A percentile compares a stretch with the other conserved stretches of the same genome.
These are phyloP conservation scores for Atherinomorus stipes DNA, from an alignment of 2,113 vertebrate genomes.

Conservation along the genomic window DNA sequence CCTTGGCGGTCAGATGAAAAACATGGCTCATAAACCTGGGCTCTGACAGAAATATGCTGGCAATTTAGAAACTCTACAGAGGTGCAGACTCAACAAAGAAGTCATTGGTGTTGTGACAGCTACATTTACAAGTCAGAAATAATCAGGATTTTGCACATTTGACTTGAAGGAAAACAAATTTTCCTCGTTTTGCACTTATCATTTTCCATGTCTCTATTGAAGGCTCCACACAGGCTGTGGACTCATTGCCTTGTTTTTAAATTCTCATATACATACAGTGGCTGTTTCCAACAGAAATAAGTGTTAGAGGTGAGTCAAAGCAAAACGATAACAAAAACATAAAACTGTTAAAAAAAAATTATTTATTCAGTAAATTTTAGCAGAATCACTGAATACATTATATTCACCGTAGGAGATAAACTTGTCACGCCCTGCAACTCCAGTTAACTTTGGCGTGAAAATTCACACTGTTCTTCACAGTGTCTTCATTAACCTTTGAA, in stretches of 20 bases:
- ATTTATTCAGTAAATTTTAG: background rate
- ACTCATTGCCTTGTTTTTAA: slow-evolving; percentile 7
- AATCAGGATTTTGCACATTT: slow-evolving; percentile 41
- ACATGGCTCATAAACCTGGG: slow-evolving; percentile 45
- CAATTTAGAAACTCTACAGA: slow-evolving; percentile 42
- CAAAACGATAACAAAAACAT: slow-evolving; percentile 1
- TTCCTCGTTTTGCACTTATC: slow-evolving; percentile 24
- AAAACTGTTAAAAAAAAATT: background rate
- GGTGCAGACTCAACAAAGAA: slow-evolving; percentile 15
- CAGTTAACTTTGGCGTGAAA: background rate
- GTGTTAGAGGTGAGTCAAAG: background rate
- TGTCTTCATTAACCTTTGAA: background rate
- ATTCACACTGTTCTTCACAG: background rate
- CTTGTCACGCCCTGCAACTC: background rate
- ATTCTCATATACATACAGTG: background rate
- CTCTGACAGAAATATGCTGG: slow-evolving; percentile 21
- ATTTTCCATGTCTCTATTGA: slow-evolving; percentile 11
- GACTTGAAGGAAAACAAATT: background rate
- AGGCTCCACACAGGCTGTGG: background rate
- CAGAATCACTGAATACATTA: background rate
- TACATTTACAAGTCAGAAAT: slow-evolving; percentile 25
- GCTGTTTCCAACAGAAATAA: background rate
- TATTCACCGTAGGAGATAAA: background rate
- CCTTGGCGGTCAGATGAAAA: slow-evolving; percentile 41
- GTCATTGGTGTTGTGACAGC: slow-evolving; percentile 44